phyloP scores from a whole-genome alignment of 2,113 vertebrate genomes.

The Fulmarus glacialis region DNA sequence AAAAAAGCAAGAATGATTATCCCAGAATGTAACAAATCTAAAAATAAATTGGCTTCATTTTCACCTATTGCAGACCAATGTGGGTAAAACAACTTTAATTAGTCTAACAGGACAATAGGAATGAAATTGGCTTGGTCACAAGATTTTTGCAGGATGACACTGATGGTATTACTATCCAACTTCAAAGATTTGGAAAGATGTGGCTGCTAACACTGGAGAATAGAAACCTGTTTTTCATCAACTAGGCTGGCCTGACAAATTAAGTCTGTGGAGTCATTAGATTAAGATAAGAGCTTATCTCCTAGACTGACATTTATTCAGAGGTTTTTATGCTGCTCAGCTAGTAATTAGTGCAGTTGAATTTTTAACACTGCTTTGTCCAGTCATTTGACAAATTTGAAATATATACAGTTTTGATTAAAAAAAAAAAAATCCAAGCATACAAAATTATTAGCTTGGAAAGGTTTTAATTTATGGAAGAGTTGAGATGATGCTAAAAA shows the following conservation, averaged over 20 bases:
- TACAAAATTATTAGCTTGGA: slow-evolving; percentile 51
- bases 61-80: slow-evolving; percentile 66
- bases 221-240: slow-evolving; percentile 87
- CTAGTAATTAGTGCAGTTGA: slow-evolving; percentile 92
- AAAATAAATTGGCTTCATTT: slow-evolving; percentile 74
- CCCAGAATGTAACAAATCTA: slow-evolving; percentile 67
- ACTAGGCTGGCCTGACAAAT: slow-evolving; percentile 94
- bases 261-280: slow-evolving; percentile 95
- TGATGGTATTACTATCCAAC: slow-evolving; percentile 80
- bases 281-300: slow-evolving; percentile 99
- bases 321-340: slow-evolving; percentile 90
- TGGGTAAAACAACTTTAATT: slow-evolving; percentile 75
- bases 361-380: slow-evolving; percentile 84
- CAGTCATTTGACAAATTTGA: slow-evolving; percentile 71
- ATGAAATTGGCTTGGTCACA: slow-evolving; percentile 82
- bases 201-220: slow-evolving; percentile 87
- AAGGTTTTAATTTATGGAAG: slow-evolving; percentile 59
- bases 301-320: slow-evolving; percentile 92
- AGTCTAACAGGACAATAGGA: slow-evolving; percentile 80
- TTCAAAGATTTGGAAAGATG: slow-evolving; percentile 90
- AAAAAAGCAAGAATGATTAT: slow-evolving; percentile 30
- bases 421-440: slow-evolving; percentile 22
- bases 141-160: slow-evolving; percentile 84
- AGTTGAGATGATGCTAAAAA: slow-evolving; percentile 50
- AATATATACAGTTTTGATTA: slow-evolving; percentile 38